These are phyloP conservation scores for Pseudomyrmex cubaensis DNA, from an alignment of 1,140 invertebrate genomes.

Conservation along the genomic window DNA sequence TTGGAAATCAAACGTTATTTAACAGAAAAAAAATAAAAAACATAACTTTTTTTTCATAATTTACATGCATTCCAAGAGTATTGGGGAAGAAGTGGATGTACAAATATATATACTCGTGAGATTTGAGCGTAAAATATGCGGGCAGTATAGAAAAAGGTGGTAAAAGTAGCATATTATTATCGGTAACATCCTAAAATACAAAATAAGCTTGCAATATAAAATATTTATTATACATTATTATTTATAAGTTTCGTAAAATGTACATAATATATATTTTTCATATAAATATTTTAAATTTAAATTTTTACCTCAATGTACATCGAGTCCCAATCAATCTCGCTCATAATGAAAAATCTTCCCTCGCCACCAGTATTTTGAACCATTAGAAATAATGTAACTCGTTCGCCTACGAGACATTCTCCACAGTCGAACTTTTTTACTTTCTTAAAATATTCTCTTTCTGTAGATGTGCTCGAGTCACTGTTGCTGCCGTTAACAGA, in stretches of 20 bases:
- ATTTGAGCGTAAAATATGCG: slow-evolving; percentile 73
- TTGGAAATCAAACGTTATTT: not conserved
- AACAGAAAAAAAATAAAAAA: slow-evolving; percentile 17
- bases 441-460: not conserved
- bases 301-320: slow-evolving; percentile 73
- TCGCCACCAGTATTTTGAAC: slow-evolving; percentile 76
- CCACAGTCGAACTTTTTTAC: slow-evolving; percentile 75
- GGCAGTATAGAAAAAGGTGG: slow-evolving; percentile 74
- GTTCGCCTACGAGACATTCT: slow-evolving; percentile 76
- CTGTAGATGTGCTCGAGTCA: not conserved
- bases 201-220: not conserved
- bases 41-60: not conserved
- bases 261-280: not conserved
- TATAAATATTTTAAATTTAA: slow-evolving; percentile 1
- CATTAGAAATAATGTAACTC: slow-evolving; percentile 56
- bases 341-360: slow-evolving; percentile 79
- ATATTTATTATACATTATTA: slow-evolving; percentile 25
- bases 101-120: slow-evolving; percentile 70
- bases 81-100: slow-evolving; percentile 72
- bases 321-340: slow-evolving; percentile 79
- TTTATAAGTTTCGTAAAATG: not conserved
- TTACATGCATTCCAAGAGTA: slow-evolving; percentile 75
- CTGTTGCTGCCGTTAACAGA: not conserved
- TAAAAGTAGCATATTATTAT: slow-evolving; percentile 66
- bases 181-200: slow-evolving; percentile 68